phyloP scores from a whole-genome alignment of 2,113 vertebrate species.

The Amblyornis subalaris region DNA sequence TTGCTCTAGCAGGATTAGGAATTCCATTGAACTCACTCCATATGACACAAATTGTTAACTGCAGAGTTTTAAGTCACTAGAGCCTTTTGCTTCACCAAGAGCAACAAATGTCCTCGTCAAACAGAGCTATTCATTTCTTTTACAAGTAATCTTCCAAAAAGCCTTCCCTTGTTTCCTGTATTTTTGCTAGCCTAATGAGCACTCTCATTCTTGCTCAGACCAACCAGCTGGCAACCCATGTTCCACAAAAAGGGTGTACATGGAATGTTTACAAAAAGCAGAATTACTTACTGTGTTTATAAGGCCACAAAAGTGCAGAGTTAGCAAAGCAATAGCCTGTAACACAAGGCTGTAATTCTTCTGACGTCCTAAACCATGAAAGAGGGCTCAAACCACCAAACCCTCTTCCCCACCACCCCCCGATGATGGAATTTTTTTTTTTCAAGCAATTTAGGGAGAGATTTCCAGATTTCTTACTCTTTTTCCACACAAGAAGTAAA shows the following conservation, averaged over 20 bases:
- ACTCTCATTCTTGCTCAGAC: conserved; percentile 9
- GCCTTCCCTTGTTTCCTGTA: conserved; percentile 6
- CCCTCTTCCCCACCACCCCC: neutral
- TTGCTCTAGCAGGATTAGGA: neutral
- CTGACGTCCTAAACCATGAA: conserved; percentile 22
- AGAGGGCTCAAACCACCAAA: conserved; percentile 22
- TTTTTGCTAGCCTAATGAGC: conserved; percentile 22
- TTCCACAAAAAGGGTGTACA: conserved; percentile 1
- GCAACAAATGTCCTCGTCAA: neutral
- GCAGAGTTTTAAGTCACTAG: neutral
- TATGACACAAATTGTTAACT: neutral
- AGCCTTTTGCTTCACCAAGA: neutral
- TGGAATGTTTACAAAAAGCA: conserved; percentile 7
- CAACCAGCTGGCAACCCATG: conserved; percentile 20
- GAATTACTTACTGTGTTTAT: conserved; percentile 11
- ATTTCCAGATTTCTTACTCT: neutral
- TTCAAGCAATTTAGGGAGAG: neutral
- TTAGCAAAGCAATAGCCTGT: conserved; percentile 32
- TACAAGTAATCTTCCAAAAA: conserved; percentile 12
- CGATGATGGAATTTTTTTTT: neutral
- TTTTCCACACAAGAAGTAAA: neutral
- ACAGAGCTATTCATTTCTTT: conserved; percentile 1
- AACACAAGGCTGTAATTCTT: conserved; percentile 44
- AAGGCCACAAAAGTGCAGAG: conserved; percentile 15
- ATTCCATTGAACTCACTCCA: neutral